Conservation (phyloP, 2,888 invertebrate species). For the Sarcophaga variegata region DNA sequence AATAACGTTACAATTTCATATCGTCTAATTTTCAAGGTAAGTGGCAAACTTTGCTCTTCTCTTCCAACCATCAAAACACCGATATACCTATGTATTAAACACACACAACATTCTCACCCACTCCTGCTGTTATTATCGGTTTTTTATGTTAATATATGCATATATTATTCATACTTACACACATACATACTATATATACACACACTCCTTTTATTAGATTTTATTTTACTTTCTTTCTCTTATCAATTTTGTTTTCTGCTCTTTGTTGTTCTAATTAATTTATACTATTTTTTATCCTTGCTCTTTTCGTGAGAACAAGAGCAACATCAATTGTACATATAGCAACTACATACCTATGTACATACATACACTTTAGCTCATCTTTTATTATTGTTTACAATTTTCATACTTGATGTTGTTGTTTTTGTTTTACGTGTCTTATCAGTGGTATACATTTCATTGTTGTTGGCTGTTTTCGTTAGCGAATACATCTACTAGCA, state of each 20-base stretch:
- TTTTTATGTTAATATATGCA: too few species aligned
- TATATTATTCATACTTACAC: not conserved
- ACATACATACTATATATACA: not conserved
- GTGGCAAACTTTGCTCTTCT: not conserved
- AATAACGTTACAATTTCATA: constrained; percentile 42
- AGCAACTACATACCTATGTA: not conserved
- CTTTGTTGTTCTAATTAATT: constrained; percentile 25
- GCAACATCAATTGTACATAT: not conserved
- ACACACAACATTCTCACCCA: not conserved
- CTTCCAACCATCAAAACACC: not conserved
- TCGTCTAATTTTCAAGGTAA: constrained; percentile 59
- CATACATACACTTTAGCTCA: not conserved
- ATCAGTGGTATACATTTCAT: constrained; percentile 22
- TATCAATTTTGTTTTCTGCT: too few species aligned
- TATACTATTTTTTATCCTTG: constrained; percentile 23
- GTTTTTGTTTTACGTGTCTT: constrained; percentile 26
- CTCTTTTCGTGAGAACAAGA: not conserved
- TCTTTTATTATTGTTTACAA: not conserved
- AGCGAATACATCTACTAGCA: not conserved
- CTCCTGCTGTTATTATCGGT: constrained; percentile 5
- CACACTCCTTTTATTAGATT: constrained; percentile 31
- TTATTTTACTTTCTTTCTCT: not conserved
- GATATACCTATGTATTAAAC: not conserved
- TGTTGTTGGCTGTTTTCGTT: not conserved
- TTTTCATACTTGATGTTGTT: not conserved